Evolutionary conservation across 2,888 invertebrate genomes (phyloP), one percentile per base, ranked within the genome.

Genomic region (Pterobdella sp.): DNA sequence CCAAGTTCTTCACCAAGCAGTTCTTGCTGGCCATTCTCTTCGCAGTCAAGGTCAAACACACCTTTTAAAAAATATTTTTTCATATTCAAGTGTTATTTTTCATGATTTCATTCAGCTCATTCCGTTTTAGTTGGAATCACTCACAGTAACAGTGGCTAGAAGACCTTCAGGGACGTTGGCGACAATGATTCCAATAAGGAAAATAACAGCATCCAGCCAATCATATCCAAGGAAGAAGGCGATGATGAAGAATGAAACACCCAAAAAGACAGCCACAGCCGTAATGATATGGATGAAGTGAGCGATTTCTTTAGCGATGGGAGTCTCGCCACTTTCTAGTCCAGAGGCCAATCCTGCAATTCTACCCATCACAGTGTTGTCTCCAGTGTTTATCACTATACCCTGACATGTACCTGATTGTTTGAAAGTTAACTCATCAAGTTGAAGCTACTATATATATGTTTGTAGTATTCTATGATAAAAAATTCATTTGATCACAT

Each of bases 11-110:
- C 1, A 98, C 97, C 82, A 98, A 87, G 84, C 96, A 96, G 86
- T 96, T 96, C 88, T 96, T 96, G 78, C 92, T 93, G 79, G 98
- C 98, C 97, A 97, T 98, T 83, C 97, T 90, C 85, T 97, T 97
- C 82, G 97, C 97, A 79, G 97, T 98, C 78, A 98, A 88, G 60
- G 98, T 97, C 82, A 98, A 87, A 85, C 96, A 97, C 79, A 97
- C 85, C 82, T 86, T 76, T 10, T n/a, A 31, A 18, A 32, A n/a
- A 70, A 60, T 29, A n/a, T n/a, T n/a, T n/a, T n/a, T 10, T 26
- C 31, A 14, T 68, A 3, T 35, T n/a, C 26, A 37, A 26, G 10
- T 68, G 26, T 3, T 68, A 29, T 1, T 4, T 52, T 22, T 49
- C 4, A 37, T 29, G n/a, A 52, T 14, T 26, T 31, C 52, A 49